These are phyloP conservation scores for Diadema setosum DNA, from an alignment of 35 echinoderm and acorn worm species.

Conservation along the genomic window DNA sequence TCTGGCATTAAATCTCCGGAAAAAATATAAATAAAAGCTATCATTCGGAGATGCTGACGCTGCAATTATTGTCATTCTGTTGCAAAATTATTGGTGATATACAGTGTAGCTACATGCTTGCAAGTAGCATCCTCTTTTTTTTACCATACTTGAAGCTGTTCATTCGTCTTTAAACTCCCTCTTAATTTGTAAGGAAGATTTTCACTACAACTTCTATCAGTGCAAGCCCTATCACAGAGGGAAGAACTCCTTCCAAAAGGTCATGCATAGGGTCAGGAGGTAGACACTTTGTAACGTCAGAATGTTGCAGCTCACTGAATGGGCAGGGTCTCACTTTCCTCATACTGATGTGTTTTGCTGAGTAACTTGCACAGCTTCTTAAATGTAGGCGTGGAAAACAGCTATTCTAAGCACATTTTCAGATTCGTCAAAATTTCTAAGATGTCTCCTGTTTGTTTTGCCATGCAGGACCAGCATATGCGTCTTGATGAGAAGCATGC, in stretches of 20 bases:
- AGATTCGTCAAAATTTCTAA: background rate
- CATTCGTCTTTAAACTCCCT: background rate
- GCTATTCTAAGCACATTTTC: background rate
- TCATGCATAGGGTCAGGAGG: conserved; percentile 25
- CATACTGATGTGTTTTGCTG: background rate
- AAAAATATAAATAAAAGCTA: background rate
- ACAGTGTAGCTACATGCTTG: background rate
- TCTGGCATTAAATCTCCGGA: background rate
- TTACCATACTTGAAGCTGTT: background rate
- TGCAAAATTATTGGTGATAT: background rate
- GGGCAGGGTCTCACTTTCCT: background rate
- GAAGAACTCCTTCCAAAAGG: background rate
- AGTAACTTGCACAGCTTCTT: background rate
- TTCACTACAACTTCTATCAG: background rate
- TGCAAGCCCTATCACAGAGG: background rate
- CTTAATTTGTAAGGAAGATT: background rate
- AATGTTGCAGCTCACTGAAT: background rate
- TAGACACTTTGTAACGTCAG: background rate
- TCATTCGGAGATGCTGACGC: background rate
- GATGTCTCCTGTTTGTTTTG: background rate
- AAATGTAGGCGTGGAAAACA: background rate
- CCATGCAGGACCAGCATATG: conserved; percentile 17
- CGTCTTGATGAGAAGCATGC: background rate
- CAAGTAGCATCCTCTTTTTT: background rate
- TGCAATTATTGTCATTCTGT: background rate